Conservation (phyloP, 2,113 vertebrate genomes). For the Chascanopsetta lugubris region DNA sequence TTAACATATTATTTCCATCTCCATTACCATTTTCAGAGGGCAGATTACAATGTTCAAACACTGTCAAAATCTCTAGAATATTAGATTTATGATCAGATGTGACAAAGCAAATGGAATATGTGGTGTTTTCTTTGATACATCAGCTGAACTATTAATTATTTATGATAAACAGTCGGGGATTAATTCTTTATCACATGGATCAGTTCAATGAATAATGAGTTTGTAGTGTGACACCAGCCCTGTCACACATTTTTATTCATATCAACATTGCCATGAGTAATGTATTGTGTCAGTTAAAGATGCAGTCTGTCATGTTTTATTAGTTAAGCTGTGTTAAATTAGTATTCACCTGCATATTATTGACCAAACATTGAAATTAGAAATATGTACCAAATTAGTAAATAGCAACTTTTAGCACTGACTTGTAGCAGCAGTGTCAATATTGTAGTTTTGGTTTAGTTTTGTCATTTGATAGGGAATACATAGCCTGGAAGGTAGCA, state of each 20-base stretch:
- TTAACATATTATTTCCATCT: neutral
- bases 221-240: neutral
- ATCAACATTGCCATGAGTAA: neutral
- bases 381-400: no score
- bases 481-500: neutral
- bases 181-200: neutral
- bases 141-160: neutral
- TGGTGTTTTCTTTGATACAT: no score
- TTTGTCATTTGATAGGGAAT: neutral
- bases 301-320: neutral
- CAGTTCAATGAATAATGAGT: neutral
- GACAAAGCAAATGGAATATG: neutral
- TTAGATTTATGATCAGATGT: neutral
- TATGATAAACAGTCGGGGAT: neutral
- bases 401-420: no score
- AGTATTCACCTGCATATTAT: no score
- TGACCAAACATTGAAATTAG: no score
- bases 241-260: neutral
- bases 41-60: neutral
- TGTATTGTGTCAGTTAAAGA: neutral
- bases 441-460: slow-evolving; percentile 7
- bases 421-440: neutral
- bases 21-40: neutral
- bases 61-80: neutral
- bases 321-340: no score